These are phyloP conservation scores for Oeneis ivallda DNA, from an alignment of 2,888 invertebrate genomes.

Conservation along the genomic window DNA sequence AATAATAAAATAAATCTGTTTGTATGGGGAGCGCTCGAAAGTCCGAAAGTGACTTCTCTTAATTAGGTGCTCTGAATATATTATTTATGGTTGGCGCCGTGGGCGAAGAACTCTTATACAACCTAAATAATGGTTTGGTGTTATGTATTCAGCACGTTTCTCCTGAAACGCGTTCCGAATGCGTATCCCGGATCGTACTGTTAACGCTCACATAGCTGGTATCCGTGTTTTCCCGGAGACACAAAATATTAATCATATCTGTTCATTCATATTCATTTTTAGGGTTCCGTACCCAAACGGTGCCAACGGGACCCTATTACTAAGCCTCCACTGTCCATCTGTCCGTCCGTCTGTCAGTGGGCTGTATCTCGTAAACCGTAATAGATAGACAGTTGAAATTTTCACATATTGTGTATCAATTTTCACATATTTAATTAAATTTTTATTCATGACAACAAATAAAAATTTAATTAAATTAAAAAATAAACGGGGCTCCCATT, in stretches of 20 bases:
- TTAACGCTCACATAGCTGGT: background rate
- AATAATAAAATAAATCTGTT: too few species aligned
- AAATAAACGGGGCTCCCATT: too few species aligned
- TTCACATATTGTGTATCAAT: too few species aligned
- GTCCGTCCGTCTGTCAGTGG: too few species aligned
- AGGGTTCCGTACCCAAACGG: too few species aligned
- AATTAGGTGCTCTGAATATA: background rate
- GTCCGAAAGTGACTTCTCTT: background rate
- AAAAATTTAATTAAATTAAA: too few species aligned
- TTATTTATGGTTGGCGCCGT: background rate
- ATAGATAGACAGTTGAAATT: too few species aligned
- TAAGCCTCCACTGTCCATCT: too few species aligned
- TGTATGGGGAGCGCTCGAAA: background rate
- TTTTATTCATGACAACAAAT: too few species aligned
- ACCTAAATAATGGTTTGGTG: slow-evolving; percentile 17
- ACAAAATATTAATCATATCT: background rate
- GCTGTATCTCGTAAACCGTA: too few species aligned
- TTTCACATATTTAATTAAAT: too few species aligned
- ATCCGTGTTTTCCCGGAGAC: background rate
- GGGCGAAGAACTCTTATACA: slow-evolving; percentile 14
- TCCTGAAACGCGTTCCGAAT: slow-evolving; percentile 17
- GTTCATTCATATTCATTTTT: background rate
- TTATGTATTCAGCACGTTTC: slow-evolving; percentile 18
- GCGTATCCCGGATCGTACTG: slow-evolving; percentile 3
- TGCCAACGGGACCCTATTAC: too few species aligned